Conservation (phyloP, 2,888 invertebrate species). For the Eucriotettix oculatus region DNA sequence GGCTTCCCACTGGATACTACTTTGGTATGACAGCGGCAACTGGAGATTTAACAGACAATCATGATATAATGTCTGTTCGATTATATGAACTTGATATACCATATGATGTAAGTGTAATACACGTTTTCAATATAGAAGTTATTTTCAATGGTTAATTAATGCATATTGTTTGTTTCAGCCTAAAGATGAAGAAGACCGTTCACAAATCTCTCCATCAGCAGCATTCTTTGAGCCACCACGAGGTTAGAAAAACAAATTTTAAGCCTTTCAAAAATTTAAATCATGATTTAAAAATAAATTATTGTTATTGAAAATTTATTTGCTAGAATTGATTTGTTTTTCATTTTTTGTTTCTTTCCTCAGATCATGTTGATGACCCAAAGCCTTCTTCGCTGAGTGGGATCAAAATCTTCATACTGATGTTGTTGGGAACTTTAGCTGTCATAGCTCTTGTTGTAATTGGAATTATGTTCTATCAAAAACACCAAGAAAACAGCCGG, state of each 20-base stretch:
- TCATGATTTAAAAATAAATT: not conserved
- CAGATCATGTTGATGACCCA: constrained; percentile 73
- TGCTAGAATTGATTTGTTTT: not conserved
- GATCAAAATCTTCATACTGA: constrained; percentile 75
- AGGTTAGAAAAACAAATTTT: constrained; percentile 24
- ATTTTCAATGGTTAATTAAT: not conserved
- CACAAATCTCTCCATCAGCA: constrained; percentile 75
- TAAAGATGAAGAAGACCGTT: constrained; percentile 49
- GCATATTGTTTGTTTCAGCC: constrained; percentile 27
- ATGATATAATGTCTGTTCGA: constrained; percentile 83
- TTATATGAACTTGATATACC: constrained; percentile 80
- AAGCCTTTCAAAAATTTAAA: not conserved
- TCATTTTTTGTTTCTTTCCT: constrained; percentile 12
- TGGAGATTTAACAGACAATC: constrained; percentile 91
- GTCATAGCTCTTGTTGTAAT: constrained; percentile 70
- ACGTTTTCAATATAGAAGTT: constrained; percentile 7
- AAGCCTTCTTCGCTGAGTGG: constrained; percentile 77
- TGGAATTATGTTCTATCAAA: constrained; percentile 85
- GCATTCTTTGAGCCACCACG: constrained; percentile 79
- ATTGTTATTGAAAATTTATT: not conserved
- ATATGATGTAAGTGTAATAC: constrained; percentile 33
- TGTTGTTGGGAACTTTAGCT: constrained; percentile 69
- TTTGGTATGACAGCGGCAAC: constrained; percentile 92
- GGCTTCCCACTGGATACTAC: constrained; percentile 86
- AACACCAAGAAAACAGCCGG: constrained; percentile 72